Percentiles rank a stretch among this genome's conserved stretches.
These are phyloP conservation scores for Zaprionus africanus DNA, from an alignment of 1,140 invertebrate species.

Conservation along the genomic window DNA sequence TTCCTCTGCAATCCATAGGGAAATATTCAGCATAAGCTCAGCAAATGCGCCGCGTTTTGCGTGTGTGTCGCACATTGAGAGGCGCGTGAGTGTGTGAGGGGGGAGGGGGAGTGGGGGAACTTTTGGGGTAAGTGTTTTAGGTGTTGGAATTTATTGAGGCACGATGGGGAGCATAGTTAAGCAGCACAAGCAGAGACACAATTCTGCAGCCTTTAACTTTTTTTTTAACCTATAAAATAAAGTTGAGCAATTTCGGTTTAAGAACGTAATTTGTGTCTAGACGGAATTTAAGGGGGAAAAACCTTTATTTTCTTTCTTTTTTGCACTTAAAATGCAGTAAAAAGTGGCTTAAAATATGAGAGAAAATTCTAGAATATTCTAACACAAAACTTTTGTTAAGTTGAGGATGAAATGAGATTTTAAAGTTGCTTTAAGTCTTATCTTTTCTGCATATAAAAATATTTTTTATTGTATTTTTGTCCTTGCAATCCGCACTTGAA, in stretches of 20 bases:
- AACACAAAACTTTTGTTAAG: too few species aligned
- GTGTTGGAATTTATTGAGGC: slow-evolving; percentile 61
- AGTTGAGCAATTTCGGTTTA: not conserved
- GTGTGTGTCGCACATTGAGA: slow-evolving; percentile 3
- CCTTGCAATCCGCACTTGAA: too few species aligned
- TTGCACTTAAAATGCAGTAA: not conserved
- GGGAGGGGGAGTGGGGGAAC: not conserved
- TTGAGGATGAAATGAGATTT: too few species aligned
- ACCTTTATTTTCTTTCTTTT: too few species aligned
- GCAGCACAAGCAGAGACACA: slow-evolving; percentile 3
- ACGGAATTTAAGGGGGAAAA: not conserved
- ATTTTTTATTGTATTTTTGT: too few species aligned
- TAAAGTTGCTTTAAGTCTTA: too few species aligned
- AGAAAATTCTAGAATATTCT: too few species aligned
- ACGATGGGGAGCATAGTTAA: slow-evolving; percentile 25
- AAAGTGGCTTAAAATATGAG: too few species aligned
- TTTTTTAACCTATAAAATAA: not conserved
- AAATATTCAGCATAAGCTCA: slow-evolving; percentile 2
- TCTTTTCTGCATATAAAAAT: too few species aligned
- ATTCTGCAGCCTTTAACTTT: slow-evolving; percentile 4
- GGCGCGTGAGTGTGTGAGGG: slow-evolving; percentile 5
- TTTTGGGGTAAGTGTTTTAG: slow-evolving; percentile 22
- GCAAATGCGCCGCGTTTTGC: slow-evolving; percentile 62
- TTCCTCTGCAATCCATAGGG: not conserved
- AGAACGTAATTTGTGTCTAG: not conserved